These are phyloP conservation scores for Palythoa heliodiscus DNA, from an alignment of 92 coral and sea anemone genomes.

Conservation along the genomic window DNA sequence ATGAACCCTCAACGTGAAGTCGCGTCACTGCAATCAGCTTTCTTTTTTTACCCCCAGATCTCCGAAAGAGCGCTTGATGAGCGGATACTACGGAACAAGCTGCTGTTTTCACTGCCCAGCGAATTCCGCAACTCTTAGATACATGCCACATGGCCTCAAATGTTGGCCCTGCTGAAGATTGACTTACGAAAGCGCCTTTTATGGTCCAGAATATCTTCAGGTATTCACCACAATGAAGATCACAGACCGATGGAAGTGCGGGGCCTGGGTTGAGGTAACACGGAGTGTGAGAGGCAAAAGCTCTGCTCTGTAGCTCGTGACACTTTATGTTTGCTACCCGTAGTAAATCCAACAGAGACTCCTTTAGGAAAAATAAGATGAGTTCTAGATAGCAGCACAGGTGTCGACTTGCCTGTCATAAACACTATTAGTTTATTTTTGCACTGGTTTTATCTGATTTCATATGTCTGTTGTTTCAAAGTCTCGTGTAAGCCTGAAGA, in stretches of 20 bases:
- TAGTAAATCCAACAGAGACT: slow-evolving; percentile 31
- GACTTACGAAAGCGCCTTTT: slow-evolving; percentile 41
- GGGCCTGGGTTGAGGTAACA: slow-evolving; percentile 52
- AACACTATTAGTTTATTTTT: too few species aligned
- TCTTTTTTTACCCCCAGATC: not conserved
- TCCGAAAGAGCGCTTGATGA: not conserved
- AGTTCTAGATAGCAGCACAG: too few species aligned
- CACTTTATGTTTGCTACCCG: slow-evolving; percentile 16
- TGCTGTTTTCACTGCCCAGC: slow-evolving; percentile 36
- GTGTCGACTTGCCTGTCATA: too few species aligned
- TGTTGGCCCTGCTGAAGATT: slow-evolving; percentile 12
- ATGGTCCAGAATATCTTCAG: slow-evolving; percentile 52
- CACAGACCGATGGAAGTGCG: slow-evolving; percentile 36
- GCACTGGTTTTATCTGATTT: too few species aligned
- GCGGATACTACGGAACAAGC: slow-evolving; percentile 27
- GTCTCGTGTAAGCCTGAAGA: too few species aligned
- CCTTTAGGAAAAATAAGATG: slow-evolving; percentile 6
- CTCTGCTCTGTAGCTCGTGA: slow-evolving; percentile 31
- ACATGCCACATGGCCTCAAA: slow-evolving; percentile 40
- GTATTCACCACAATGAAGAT: slow-evolving; percentile 27
- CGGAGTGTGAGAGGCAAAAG: slow-evolving; percentile 53
- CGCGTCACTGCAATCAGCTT: slow-evolving; percentile 26
- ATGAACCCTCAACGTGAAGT: slow-evolving; percentile 1
- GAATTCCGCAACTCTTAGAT: slow-evolving; percentile 6
- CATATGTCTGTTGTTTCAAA: too few species aligned